Evolutionary conservation across 92 coral and sea anemone genomes (phyloP), one percentile per base, ranked within the genome.

Genomic region (Phenganax marumi): DNA sequence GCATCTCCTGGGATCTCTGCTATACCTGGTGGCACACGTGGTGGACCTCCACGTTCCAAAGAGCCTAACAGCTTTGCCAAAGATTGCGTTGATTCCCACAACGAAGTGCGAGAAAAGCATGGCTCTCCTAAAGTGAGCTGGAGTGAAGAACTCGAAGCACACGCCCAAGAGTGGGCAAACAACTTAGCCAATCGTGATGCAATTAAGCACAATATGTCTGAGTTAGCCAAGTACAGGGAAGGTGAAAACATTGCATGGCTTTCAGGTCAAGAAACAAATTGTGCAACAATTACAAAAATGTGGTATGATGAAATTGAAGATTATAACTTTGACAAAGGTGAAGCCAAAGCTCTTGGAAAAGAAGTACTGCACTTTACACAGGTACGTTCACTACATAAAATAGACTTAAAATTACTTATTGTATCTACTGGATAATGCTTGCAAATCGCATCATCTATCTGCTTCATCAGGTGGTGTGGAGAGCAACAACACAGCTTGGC

Each of bases 221-320:
- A 79, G 43, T n/a, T 75, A 26, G 47, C 62, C 16, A 26, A 54
- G 8, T 72, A 80, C 58, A 24, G 52, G 22, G 89, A 84, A 89
- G 99, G 99, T n/a, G 99, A 96, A 53, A 96, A 96, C 81, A 80
- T 96, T 33, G 99, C 99, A 8, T 96, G 89, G 82, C 92, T 96
- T 82, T 87, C 80, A 26, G 96, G 93, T 17, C 85, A 93, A 21
- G 89, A 87, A 46, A 91, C 92, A 48, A 96, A 91, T 78, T 92
- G 99, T 73, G 86, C 43, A 33, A 33, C 43, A 33, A 33, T 33
- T 33, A 33, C 43, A 33, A 33, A 33, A 33, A 33, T 33, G 43
- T 96, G 99, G 99, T 96, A 96, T 75, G 90, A 96, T 24, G 99
- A 96, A 48, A 84, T 75, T 23, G 89, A 88, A 51, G 87, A 90